Evolutionary conservation across 2,888 invertebrate genomes (phyloP).

Genomic region (Copidosoma aretas): DNA sequence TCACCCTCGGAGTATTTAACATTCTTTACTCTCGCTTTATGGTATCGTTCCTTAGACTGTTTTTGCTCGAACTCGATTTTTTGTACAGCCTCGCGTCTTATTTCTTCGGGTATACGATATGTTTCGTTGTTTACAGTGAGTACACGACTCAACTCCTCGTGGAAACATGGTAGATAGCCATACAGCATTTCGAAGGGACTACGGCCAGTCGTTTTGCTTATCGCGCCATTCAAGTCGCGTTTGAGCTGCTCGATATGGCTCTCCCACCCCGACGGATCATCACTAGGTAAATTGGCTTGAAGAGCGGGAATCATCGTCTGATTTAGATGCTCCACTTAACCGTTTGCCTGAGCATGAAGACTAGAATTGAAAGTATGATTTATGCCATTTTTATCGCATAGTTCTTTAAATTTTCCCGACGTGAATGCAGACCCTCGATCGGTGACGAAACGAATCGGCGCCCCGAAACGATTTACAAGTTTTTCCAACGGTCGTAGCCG

Average conservation of each 20-base stretch:
- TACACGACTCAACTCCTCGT: constrained; percentile 26
- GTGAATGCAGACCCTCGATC: constrained; percentile 43
- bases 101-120: constrained; percentile 23
- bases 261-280: constrained; percentile 34
- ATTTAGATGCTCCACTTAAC: constrained; percentile 40
- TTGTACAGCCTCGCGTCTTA: neutral
- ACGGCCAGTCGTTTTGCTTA: constrained; percentile 34
- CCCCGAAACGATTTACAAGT: constrained; percentile 41
- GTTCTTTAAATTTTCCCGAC: constrained; percentile 33
- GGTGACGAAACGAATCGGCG: constrained; percentile 38
- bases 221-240: constrained; percentile 35
- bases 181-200: constrained; percentile 37
- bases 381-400: constrained; percentile 37
- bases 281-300: constrained; percentile 6
- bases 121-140: neutral
- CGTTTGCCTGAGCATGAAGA: constrained; percentile 43
- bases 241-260: constrained; percentile 18
- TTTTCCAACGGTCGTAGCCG: constrained; percentile 18
- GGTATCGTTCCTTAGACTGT: constrained; percentile 25
- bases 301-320: constrained; percentile 34
- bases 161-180: constrained; percentile 32
- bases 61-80: constrained; percentile 31
- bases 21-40: constrained; percentile 23
- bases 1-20: constrained; percentile 27
- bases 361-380: constrained; percentile 40